Conservation (phyloP, 2,113 vertebrate genomes). For the Corvus moneduloides region DNA sequence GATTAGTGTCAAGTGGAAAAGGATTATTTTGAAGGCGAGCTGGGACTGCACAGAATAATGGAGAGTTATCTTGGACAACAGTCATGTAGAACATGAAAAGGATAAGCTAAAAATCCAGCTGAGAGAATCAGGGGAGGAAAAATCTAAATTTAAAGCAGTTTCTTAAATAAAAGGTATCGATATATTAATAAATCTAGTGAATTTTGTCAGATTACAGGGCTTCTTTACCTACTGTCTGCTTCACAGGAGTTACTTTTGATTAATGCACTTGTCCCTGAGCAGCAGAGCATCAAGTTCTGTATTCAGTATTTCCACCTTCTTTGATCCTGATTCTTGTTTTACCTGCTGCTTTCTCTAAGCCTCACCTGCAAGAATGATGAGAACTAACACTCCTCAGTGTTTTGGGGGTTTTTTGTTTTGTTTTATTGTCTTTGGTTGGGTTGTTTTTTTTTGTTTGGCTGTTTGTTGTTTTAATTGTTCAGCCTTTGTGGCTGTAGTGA, state of each 20-base stretch:
- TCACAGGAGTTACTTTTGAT: background rate
- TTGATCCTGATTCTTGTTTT: background rate
- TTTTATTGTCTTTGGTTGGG: background rate
- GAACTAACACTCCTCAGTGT: background rate
- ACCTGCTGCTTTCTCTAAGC: background rate
- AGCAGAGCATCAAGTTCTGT: background rate
- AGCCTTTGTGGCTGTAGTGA: background rate
- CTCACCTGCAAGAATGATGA: background rate
- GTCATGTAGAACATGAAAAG: slow-evolving; percentile 51
- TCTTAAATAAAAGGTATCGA: background rate
- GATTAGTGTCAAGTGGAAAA: slow-evolving; percentile 63
- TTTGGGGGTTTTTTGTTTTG: background rate
- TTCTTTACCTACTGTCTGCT: background rate
- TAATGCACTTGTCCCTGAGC: background rate
- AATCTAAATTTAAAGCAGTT: slow-evolving; percentile 57
- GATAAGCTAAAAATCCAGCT: slow-evolving; percentile 62
- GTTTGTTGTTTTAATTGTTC: background rate
- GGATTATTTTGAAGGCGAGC: slow-evolving; percentile 71
- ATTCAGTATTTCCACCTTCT: background rate
- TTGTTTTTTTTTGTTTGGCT: background rate
- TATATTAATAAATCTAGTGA: background rate
- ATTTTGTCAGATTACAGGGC: background rate
- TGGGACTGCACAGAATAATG: slow-evolving; percentile 70
- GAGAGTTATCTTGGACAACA: slow-evolving; percentile 55
- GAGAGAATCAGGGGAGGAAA: slow-evolving; percentile 65